Percentiles rank a stretch among this genome's conserved stretches.
These are phyloP conservation scores for Ursus arctos DNA, from an alignment of 2,113 vertebrate genomes.

Conservation along the genomic window DNA sequence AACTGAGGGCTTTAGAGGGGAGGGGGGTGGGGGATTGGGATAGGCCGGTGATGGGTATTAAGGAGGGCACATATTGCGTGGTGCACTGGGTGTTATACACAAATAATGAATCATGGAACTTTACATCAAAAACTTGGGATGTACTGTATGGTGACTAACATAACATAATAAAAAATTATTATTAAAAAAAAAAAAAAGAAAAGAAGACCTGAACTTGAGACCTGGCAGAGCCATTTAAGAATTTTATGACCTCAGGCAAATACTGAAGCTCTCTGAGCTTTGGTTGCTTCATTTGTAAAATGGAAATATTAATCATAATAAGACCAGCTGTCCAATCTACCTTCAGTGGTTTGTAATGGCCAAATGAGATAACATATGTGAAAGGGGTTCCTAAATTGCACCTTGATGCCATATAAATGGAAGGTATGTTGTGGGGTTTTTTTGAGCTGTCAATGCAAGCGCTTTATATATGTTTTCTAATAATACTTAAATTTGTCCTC, in stretches of 20 bases:
- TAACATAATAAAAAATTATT: no score
- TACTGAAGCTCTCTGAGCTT: neutral
- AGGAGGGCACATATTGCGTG: no score
- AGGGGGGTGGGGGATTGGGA: no score
- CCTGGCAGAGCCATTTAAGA: neutral
- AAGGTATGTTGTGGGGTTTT: neutral
- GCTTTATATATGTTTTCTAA: slow-evolving; percentile 42
- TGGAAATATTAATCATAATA: slow-evolving; percentile 43
- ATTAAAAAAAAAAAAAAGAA: neutral
- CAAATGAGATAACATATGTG: neutral
- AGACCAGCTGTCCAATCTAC: neutral
- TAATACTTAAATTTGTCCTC: slow-evolving; percentile 62
- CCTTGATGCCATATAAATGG: neutral
- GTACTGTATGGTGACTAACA: no score
- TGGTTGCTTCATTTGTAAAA: neutral
- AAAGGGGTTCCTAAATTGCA: neutral
- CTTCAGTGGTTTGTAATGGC: neutral
- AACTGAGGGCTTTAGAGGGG: no score
- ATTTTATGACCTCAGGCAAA: neutral
- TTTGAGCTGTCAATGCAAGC: neutral
- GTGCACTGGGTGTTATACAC: no score
- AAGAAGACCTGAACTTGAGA: neutral
- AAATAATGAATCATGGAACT: no score
- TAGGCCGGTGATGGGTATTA: no score
- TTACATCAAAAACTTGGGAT: no score